Conservation (phyloP, 2,888 invertebrate species). For the Melinaea menophilus region DNA sequence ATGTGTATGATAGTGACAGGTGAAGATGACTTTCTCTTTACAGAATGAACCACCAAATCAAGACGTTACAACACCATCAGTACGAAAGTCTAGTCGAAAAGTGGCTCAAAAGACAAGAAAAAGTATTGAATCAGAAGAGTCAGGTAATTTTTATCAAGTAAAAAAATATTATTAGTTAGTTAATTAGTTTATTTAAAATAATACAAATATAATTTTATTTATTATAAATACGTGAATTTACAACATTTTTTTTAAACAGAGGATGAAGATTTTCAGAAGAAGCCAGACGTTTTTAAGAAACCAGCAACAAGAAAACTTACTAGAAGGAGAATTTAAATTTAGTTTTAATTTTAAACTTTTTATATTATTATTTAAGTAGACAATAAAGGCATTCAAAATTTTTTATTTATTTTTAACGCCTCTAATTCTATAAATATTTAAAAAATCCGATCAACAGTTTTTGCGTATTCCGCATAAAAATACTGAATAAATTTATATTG, state of each 20-base stretch:
- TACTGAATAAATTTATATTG: no score
- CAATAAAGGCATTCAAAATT: not conserved
- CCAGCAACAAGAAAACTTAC: conserved; percentile 59
- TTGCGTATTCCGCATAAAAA: no score
- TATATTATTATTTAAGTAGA: conserved; percentile 12
- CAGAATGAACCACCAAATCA: conserved; percentile 63
- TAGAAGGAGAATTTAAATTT: conserved; percentile 53
- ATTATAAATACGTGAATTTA: conserved; percentile 1
- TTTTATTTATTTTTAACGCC: no score
- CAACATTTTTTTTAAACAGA: conserved; percentile 45
- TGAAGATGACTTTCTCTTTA: conserved; percentile 25
- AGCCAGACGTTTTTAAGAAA: conserved; percentile 70
- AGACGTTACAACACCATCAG: conserved; percentile 51
- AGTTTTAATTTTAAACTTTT: conserved; percentile 9
- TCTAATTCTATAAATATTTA: no score
- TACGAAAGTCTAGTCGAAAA: conserved; percentile 61
- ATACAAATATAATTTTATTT: no score
- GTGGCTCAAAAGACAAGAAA: conserved; percentile 46
- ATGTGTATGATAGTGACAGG: not conserved
- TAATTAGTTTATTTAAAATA: not conserved
- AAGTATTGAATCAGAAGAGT: conserved; percentile 57
- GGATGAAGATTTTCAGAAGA: conserved; percentile 59
- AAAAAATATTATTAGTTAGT: conserved; percentile 5
- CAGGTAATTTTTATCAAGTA: conserved; percentile 47
- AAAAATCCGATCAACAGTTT: no score